phyloP scores from a whole-genome alignment of 2,888 invertebrate genomes.

The Temnothorax ravouxi region DNA sequence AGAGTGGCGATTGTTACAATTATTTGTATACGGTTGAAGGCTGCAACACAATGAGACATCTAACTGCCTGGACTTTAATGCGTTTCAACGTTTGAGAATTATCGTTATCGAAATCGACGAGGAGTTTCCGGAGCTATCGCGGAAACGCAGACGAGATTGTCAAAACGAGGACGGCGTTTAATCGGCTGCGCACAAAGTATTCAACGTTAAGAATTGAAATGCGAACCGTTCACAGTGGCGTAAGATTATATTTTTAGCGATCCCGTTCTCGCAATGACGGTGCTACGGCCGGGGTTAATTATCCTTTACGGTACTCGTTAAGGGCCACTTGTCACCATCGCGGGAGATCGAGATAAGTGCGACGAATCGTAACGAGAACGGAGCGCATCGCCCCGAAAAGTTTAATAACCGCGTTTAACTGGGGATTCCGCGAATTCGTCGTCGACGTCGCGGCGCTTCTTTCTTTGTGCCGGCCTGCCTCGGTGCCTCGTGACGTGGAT shows the following conservation, averaged over 20 bases:
- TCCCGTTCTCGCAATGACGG: neutral
- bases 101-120: conserved; percentile 25
- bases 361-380: conserved; percentile 69
- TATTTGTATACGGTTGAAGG: neutral
- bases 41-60: neutral
- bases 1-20: neutral
- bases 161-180: conserved; percentile 5
- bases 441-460: conserved; percentile 46
- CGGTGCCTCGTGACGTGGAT: conserved; percentile 1
- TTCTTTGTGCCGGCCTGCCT: conserved; percentile 3
- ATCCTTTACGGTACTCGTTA: conserved; percentile 27
- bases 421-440: conserved; percentile 68
- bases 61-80: neutral
- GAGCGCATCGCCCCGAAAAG: conserved; percentile 67
- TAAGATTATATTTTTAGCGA: conserved; percentile 27
- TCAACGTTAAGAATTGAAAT: neutral
- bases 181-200: too few relatives aligned
- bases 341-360: conserved; percentile 20
- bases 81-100: neutral
- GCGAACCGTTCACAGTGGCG: neutral
- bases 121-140: conserved; percentile 7
- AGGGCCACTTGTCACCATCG: conserved; percentile 23
- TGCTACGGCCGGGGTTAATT: conserved; percentile 20
- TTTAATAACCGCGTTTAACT: conserved; percentile 72
- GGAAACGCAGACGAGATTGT: conserved; percentile 32